Conservation (phyloP, 2,888 invertebrate genomes). For the Dolomedes plantarius region DNA sequence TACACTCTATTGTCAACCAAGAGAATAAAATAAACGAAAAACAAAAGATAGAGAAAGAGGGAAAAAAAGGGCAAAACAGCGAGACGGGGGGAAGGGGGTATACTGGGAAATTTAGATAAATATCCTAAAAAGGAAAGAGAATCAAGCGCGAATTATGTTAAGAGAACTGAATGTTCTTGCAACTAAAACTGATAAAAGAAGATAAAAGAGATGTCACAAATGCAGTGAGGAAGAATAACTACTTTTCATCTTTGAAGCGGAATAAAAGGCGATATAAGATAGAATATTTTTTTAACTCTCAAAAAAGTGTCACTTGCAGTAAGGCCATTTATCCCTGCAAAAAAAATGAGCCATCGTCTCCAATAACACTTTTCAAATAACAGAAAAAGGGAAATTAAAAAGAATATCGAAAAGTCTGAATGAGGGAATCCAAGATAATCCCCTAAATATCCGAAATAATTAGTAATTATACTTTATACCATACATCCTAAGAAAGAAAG, state of each 20-base stretch:
- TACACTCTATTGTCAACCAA: constrained; percentile 35
- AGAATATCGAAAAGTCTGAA: no score
- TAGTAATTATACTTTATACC: no score
- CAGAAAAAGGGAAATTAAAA: no score
- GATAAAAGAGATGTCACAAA: constrained; percentile 12
- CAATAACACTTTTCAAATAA: no score
- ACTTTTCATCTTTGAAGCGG: constrained; percentile 10
- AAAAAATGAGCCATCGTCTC: no score
- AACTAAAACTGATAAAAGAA: constrained; percentile 20
- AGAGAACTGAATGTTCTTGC: neutral
- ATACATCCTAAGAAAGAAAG: no score
- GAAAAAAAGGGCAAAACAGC: neutral
- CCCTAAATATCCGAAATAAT: no score
- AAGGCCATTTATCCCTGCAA: no score
- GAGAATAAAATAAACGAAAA: neutral
- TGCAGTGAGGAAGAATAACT: neutral
- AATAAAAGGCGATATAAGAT: constrained; percentile 5
- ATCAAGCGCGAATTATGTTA: neutral
- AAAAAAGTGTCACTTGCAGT: no score
- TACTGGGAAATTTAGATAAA: constrained; percentile 43
- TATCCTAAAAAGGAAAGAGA: constrained; percentile 22
- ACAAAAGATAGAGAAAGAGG: neutral
- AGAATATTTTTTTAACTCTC: neutral
- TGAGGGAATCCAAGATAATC: no score
- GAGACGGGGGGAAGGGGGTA: neutral